Percentiles rank a stretch among this genome's conserved stretches.
Evolutionary conservation across 2,113 vertebrate genomes (phyloP).

Genomic region (Zosterops lateralis): DNA sequence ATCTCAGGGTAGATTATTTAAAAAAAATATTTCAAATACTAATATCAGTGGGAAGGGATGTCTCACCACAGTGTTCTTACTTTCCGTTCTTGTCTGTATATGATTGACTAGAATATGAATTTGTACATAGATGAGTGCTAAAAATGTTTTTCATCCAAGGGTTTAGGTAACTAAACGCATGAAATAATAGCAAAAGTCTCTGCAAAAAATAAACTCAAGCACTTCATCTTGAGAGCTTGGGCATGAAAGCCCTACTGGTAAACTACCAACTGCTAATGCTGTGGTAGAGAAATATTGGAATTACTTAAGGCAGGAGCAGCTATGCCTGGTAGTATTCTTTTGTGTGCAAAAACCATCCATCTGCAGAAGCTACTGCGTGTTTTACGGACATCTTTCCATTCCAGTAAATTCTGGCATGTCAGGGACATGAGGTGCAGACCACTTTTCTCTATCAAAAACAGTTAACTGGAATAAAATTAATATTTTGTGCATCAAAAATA

Average conservation of each 20-base stretch:
- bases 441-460: background rate
- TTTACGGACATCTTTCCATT: background rate
- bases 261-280: background rate
- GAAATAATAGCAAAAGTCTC: background rate
- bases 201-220: background rate
- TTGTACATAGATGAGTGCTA: background rate
- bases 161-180: background rate
- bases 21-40: background rate
- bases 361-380: background rate
- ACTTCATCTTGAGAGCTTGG: background rate
- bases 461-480: background rate
- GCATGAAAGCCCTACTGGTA: background rate
- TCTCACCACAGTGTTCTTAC: background rate
- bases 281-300: background rate
- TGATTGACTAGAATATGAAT: background rate
- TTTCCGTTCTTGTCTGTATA: background rate
- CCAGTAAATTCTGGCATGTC: background rate
- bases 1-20: background rate
- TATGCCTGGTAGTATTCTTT: background rate
- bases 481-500: background rate
- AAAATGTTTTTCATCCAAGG: background rate
- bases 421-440: background rate
- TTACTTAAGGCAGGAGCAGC: background rate
- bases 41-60: background rate
- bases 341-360: background rate